Base-by-base conservation (phyloP, 2,888 invertebrate genomes). In the Pandemis cinnamomeana region DNA sequence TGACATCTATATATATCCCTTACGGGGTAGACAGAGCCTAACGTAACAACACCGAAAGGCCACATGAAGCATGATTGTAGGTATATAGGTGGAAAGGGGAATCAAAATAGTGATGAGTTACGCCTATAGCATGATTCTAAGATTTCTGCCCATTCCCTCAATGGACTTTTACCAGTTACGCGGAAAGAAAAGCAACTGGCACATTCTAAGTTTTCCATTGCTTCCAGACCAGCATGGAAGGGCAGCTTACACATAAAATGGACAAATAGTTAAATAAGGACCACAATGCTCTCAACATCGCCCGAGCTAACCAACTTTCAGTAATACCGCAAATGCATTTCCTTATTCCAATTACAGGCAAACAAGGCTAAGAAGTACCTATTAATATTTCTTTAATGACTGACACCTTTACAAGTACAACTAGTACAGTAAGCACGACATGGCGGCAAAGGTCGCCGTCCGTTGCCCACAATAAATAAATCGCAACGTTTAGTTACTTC, bases 401-500 rank as follows among this genome's bases (percentile, higher is more conserved):
- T 44, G 69, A 66, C 27, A 66, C 20, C 20, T 20, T 20, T 20
- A 20, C 64, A 66, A 69, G 44, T 60, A 51, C 60, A 61, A 69
- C 61, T 60, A 46, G 13, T 36, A 53, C 27, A 44, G 51, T 60
- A n/a, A 44, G n/a, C 67, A 58, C 13, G 72, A 66, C 64, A 66
- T 51, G 53, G 36, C 48, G 48, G 42, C 27, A 69, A 73, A 73
- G 73, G 73, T 70, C 64, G 51, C 61, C 61, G 58, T 55, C 27
- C 55, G 44, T 27, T 63, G 72, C 55, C 60, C 36, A 42, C 42
- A 64, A 69, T 58, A 60, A 73, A 69, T 73, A 73, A 73, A 85
- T 84, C 82, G 86, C 85, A 86, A 84, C 80, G 82, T 86, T 84
- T 87, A 86, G 87, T 89, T 86, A 87, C 81, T 77, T 83, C 76